Percentiles rank a stretch among this genome's conserved stretches.
These are phyloP conservation scores for Pseudorectes ferrugineus DNA, from an alignment of 2,113 vertebrate genomes.

Conservation along the genomic window DNA sequence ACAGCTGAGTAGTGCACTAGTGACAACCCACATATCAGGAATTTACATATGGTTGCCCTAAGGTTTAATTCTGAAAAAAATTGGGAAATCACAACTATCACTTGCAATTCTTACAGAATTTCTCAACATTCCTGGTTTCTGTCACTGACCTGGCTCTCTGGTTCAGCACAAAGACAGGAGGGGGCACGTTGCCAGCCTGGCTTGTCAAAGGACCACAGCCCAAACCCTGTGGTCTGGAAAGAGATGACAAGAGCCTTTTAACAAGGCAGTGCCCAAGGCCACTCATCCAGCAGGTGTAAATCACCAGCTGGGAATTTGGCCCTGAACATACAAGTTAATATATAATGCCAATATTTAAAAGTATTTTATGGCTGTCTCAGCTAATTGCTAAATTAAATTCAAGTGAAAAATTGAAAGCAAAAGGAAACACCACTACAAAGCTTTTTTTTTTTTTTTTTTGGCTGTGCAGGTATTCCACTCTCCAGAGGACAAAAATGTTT, in stretches of 20 bases:
- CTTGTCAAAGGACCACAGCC: not conserved
- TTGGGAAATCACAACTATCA: not conserved
- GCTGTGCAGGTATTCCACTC: not conserved
- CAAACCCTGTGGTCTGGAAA: not conserved
- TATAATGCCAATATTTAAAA: not conserved
- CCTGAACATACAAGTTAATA: not conserved
- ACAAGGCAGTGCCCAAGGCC: not conserved
- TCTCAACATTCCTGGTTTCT: not conserved
- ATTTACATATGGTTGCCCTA: not conserved
- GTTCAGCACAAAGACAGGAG: not conserved
- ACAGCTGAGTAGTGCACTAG: not conserved
- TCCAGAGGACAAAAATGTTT: not conserved
- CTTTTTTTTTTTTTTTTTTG: not conserved
- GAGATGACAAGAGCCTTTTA: not conserved
- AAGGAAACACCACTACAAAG: not conserved
- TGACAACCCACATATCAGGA: not conserved
- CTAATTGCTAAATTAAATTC: not conserved
- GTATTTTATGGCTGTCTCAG: not conserved
- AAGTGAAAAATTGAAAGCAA: not conserved
- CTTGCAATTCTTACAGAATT: not conserved
- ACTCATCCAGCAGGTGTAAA: not conserved
- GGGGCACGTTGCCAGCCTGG: accelerated
- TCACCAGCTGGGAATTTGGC: not conserved
- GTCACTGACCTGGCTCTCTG: not conserved
- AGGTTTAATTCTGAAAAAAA: not conserved